A percentile compares a stretch with the other conserved stretches of the same genome.
phyloP scores from a whole-genome alignment of 2,113 vertebrate species.

The Oreochromis tanganicae region DNA sequence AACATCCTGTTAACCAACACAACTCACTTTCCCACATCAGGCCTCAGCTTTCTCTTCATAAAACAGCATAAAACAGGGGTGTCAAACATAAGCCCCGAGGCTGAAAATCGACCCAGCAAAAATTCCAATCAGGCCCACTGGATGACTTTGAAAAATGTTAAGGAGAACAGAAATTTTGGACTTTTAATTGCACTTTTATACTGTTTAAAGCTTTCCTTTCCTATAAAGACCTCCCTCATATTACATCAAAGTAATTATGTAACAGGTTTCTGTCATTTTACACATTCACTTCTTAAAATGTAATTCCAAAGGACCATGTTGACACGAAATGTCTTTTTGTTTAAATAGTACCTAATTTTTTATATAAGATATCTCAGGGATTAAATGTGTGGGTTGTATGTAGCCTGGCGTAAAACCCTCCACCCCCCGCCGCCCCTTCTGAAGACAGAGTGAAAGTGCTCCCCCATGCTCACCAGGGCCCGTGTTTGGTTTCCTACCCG shows the following conservation, averaged over 20 bases:
- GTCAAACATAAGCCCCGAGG: fast-evolving
- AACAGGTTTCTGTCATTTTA: background rate
- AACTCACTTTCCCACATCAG: background rate
- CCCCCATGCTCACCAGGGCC: background rate
- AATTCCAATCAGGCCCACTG: background rate
- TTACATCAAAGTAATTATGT: background rate
- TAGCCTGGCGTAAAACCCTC: background rate
- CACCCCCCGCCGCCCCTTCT: too few species aligned
- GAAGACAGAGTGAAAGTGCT: background rate
- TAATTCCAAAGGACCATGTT: background rate
- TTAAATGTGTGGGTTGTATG: too few species aligned
- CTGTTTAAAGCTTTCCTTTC: background rate
- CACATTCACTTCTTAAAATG: background rate
- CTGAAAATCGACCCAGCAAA: background rate
- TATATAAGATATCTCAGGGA: too few species aligned
- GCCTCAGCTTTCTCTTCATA: background rate
- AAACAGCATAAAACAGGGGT: background rate
- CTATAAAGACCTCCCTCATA: background rate
- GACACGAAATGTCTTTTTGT: background rate
- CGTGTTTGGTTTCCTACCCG: conserved; percentile 28
- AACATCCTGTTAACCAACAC: background rate
- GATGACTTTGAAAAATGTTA: background rate
- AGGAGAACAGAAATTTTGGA: background rate
- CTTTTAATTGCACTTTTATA: background rate
- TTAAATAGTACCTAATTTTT: too few species aligned